phyloP scores from a whole-genome alignment of 1,140 invertebrate species.

The Drosophila repleta region DNA sequence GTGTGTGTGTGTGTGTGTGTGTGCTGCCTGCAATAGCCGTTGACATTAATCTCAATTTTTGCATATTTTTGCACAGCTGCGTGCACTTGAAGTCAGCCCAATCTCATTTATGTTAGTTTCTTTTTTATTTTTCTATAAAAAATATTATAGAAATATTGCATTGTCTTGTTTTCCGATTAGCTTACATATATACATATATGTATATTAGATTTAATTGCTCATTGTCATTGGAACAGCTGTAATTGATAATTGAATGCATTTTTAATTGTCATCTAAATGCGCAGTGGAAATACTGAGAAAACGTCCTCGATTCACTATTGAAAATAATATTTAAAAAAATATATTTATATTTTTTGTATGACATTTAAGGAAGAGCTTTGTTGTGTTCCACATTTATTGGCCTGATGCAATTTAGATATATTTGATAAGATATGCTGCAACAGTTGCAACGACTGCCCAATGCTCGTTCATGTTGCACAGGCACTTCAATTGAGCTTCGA shows the following conservation, averaged over 20 bases:
- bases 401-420: too few species aligned
- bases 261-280: constrained; percentile 50
- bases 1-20: not conserved
- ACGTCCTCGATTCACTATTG: constrained; percentile 6
- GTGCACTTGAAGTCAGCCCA: constrained; percentile 37
- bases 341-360: not conserved
- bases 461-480: too few species aligned
- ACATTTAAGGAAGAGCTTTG: not conserved
- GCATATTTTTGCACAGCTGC: constrained; percentile 72
- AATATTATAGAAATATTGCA: constrained; percentile 10
- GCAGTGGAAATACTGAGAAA: constrained; percentile 40
- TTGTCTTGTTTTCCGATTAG: constrained; percentile 45
- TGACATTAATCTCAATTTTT: constrained; percentile 78
- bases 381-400: too few species aligned
- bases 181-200: constrained; percentile 43
- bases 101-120: constrained; percentile 23
- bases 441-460: too few species aligned
- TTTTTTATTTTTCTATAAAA: constrained; percentile 6
- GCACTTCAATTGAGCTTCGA: too few species aligned
- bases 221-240: constrained; percentile 52
- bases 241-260: constrained; percentile 47
- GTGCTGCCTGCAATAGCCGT: not conserved
- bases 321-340: not conserved
- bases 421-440: too few species aligned
- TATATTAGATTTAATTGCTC: constrained; percentile 56